Evolutionary conservation across 2,113 vertebrate species (phyloP), one percentile per base, ranked within the genome.

Genomic region (Neolamprologus fasciatus): DNA sequence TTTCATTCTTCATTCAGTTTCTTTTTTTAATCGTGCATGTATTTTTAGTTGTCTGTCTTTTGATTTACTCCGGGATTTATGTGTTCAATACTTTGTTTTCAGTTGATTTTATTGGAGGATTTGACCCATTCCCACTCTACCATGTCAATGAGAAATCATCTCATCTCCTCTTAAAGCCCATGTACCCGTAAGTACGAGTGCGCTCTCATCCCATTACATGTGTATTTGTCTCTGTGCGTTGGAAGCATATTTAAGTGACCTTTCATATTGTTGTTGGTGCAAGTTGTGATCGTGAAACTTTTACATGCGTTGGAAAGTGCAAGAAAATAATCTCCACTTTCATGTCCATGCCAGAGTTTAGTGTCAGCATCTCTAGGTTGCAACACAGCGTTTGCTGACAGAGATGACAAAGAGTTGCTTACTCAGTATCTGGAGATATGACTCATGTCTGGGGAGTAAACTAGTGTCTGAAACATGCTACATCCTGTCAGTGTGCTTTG

Each of bases 31-130:
- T 85, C 54, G 84, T 47, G 42, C 23, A 17, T 50, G 51, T 83
- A 3, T 83, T 83, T 87, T 84, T 8, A 35, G 80, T 66, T 84
- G 45, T 89, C 82, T 81, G 54, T 91, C 87, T 87, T 87, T 87
- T 71, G 76, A 93, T 94, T 95, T 90, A 80, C 89, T 91, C 90
- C 91, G 91, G 92, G 71, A 90, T 94, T 89, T 90, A 91, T 94
- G 84, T 79, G 42, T 93, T 88, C 79, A 81, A 87, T 90, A 35
- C 87, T 94, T 93, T 95, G 91, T 92, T 98, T 98, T 98, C 98
- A 98, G 98, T 98, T 97, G 97, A 98, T 98, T 98, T 99, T 97
- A 97, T 98, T 98, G 98, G 97, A 97, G 98, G 98, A 97, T 98
- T 97, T 98, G 98, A 98, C 93, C 97, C 98, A 96, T 98, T 98